Conservation (phyloP, 2,797 vertebrate genomes). For the Mionectes olivaceus region DNA sequence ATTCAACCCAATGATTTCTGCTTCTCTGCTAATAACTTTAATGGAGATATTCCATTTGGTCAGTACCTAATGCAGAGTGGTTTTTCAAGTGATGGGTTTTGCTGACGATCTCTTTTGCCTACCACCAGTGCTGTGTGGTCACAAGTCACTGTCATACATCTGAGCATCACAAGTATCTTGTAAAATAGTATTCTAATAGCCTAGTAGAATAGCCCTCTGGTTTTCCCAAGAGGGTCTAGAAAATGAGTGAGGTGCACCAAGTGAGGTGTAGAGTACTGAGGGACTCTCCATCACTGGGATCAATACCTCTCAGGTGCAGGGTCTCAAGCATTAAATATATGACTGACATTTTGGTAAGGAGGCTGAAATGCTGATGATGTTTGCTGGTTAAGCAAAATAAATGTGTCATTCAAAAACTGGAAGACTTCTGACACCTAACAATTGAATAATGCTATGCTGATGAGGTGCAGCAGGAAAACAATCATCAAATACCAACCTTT, state of each 20-base stretch:
- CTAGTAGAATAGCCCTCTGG: background rate
- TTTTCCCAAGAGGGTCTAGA: background rate
- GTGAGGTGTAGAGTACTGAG: background rate
- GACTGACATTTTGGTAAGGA: constrained; percentile 13
- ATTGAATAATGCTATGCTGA: background rate
- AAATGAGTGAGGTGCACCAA: background rate
- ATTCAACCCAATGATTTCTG: background rate
- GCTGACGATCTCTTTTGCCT: background rate
- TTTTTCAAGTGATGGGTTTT: background rate
- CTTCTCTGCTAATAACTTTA: background rate
- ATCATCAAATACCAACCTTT: background rate
- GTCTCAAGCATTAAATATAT: background rate
- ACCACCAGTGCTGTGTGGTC: accelerated
- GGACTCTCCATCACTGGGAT: background rate
- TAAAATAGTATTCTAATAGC: background rate
- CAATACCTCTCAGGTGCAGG: accelerated
- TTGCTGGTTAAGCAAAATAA: constrained; percentile 6
- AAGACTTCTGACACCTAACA: background rate
- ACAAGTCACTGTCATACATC: background rate
- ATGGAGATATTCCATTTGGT: background rate
- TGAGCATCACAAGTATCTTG: background rate
- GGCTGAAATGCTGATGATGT: background rate
- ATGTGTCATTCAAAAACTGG: background rate
- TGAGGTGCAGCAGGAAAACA: background rate
- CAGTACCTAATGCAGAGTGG: accelerated